A percentile compares a stretch with the other conserved stretches of the same genome.
Conservation (phyloP, 2,797 vertebrate genomes). For the Rhinichthys osculus region DNA sequence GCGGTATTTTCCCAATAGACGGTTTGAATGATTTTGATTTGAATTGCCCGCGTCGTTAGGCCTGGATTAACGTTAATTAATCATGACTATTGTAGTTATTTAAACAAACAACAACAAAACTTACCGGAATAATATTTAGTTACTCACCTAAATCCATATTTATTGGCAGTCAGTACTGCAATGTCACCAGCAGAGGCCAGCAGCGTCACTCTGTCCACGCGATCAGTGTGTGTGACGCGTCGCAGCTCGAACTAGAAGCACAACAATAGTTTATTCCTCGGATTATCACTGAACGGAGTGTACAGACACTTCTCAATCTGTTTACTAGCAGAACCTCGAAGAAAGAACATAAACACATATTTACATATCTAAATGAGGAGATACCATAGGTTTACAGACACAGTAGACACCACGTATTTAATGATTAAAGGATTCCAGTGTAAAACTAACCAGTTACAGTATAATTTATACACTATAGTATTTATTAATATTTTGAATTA, state of each 20-base stretch:
- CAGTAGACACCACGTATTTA: neutral
- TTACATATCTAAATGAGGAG: neutral
- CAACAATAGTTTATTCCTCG: neutral
- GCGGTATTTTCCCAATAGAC: neutral
- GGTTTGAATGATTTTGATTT: neutral
- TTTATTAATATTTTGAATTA: neutral
- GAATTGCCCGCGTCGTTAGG: neutral
- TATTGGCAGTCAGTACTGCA: neutral
- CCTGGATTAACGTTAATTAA: neutral
- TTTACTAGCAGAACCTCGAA: neutral
- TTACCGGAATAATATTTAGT: neutral
- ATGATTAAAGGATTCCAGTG: neutral
- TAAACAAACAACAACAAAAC: neutral
- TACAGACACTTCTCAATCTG: no score
- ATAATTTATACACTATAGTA: neutral
- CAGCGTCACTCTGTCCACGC: neutral
- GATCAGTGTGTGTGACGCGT: no score
- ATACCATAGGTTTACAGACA: no score
- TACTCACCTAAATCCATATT: neutral
- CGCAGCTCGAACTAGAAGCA: neutral
- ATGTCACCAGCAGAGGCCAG: conserved; percentile 7
- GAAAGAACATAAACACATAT: neutral
- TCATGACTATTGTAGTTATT: neutral
- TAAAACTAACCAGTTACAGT: neutral
- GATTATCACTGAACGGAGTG: neutral